Base-by-base conservation (phyloP, 2,888 invertebrate species). In the Phortica okadai region DNA sequence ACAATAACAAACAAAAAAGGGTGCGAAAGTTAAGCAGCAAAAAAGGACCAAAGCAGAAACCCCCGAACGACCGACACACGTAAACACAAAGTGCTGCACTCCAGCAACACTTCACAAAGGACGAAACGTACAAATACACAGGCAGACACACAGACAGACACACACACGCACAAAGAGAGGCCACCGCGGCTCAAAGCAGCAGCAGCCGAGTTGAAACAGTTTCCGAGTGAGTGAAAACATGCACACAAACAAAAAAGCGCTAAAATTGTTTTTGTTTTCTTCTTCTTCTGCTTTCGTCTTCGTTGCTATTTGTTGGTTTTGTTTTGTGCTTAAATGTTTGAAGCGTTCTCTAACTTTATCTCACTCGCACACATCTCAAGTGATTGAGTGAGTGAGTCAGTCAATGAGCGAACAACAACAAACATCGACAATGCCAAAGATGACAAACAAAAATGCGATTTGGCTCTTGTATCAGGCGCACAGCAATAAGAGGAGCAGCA, bases 381-480 rank as follows among this genome's bases (percentile, higher is more conserved):
- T 33, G 33, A 33, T 33, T 33, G 33, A 33, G 33, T 33, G 33
- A 33, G 33, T 33, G 33, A 33, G 33, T 33, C 33, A 33, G 33
- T 33, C 33, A 33, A 5, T 33, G 33, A 33, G 33, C 33, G 33
- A 33, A 33, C 33, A 33, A 33, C 33, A 33, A 33, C 33, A 33
- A 33, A 33, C 33, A 50, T 6, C 8, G 50, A 1, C 50, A 8
- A 11, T 50, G 50, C 50, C 14, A 50, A 50, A 50, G 50, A 42
- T 81, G 83, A 79, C 81, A 25, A 11, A 86, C 84, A 88, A 83
- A 87, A 87, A 88, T 88, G 84, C 88, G 84, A 88, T 80, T 83
- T 86, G 82, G 88, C 83, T 83, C 78, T 80, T 74, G 73, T 74
- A 80, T 58, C 84, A 87, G 88, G 87, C 78, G 83, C 82, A n/a